Evolutionary conservation across 2,888 invertebrate genomes (phyloP).

Genomic region (Agapetus fuscipes): DNA sequence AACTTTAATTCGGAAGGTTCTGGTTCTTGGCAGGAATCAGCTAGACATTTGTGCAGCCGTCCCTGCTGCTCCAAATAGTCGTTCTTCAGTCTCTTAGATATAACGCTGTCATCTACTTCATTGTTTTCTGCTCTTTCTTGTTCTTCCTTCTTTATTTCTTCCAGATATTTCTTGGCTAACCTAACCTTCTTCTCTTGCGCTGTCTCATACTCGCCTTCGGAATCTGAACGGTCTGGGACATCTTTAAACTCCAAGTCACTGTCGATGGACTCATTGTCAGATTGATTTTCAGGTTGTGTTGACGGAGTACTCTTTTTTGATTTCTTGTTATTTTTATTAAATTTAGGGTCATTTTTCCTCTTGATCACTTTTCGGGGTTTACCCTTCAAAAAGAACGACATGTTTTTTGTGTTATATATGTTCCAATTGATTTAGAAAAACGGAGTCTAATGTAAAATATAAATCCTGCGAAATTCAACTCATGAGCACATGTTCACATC

Average conservation of each 20-base stretch:
- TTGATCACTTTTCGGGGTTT: slow-evolving; percentile 46
- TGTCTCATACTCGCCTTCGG: slow-evolving; percentile 65
- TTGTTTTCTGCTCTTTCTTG: slow-evolving; percentile 55
- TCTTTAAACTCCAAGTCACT: slow-evolving; percentile 54
- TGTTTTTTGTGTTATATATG: slow-evolving; percentile 1
- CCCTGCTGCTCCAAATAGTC: slow-evolving; percentile 84
- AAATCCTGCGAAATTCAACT: no score
- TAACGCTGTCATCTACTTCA: slow-evolving; percentile 52
- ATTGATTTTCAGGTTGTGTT: slow-evolving; percentile 34
- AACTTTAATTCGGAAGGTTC: slow-evolving; percentile 34
- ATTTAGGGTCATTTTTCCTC: slow-evolving; percentile 41
- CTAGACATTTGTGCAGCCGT: slow-evolving; percentile 64
- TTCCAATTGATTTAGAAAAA: background rate
- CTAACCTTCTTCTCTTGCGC: slow-evolving; percentile 85
- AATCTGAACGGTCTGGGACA: slow-evolving; percentile 39
- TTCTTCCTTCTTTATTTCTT: slow-evolving; percentile 78
- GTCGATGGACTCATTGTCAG: slow-evolving; percentile 53
- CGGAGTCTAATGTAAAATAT: no score
- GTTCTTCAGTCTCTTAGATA: slow-evolving; percentile 68
- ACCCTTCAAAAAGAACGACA: slow-evolving; percentile 48
- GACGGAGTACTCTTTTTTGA: slow-evolving; percentile 13
- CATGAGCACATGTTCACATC: no score
- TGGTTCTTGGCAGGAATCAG: slow-evolving; percentile 43
- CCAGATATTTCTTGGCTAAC: slow-evolving; percentile 80
- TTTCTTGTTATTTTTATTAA: slow-evolving; percentile 22